Conservation (phyloP, 2,797 vertebrate genomes). For the Coluber constrictor region DNA sequence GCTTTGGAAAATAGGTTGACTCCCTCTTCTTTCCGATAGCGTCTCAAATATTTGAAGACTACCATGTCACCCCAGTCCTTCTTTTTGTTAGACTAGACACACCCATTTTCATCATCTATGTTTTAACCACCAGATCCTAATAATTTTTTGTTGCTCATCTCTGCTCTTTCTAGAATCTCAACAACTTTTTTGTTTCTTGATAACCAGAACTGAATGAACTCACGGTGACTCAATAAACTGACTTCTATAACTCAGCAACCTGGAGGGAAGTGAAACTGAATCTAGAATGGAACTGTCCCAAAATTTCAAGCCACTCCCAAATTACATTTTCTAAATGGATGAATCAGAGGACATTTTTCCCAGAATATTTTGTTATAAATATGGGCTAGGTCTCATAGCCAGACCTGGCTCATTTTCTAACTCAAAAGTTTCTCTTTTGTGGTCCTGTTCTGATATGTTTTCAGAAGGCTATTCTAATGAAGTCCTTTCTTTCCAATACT, state of each 20-base stretch:
- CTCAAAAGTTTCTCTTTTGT: background rate
- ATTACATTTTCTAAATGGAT: background rate
- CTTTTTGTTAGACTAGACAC: background rate
- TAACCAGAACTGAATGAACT: background rate
- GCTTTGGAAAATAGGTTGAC: background rate
- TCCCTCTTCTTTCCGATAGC: background rate
- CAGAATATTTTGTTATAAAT: background rate
- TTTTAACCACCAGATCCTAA: background rate
- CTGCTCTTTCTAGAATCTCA: background rate
- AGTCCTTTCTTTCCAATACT: background rate
- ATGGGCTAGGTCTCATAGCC: background rate
- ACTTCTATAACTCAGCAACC: background rate
- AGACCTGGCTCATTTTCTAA: background rate
- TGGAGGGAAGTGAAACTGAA: background rate
- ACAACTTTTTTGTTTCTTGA: background rate
- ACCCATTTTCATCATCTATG: background rate
- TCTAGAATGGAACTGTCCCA: background rate
- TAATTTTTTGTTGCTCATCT: background rate
- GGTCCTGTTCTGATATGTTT: background rate
- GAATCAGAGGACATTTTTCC: background rate
- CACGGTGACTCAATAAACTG: no score
- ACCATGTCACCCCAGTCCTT: background rate
- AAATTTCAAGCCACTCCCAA: background rate
- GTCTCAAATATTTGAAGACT: background rate
- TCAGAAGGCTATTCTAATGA: background rate